phyloP scores from a whole-genome alignment of 2,113 vertebrate genomes.

The Caranx melampygus region DNA sequence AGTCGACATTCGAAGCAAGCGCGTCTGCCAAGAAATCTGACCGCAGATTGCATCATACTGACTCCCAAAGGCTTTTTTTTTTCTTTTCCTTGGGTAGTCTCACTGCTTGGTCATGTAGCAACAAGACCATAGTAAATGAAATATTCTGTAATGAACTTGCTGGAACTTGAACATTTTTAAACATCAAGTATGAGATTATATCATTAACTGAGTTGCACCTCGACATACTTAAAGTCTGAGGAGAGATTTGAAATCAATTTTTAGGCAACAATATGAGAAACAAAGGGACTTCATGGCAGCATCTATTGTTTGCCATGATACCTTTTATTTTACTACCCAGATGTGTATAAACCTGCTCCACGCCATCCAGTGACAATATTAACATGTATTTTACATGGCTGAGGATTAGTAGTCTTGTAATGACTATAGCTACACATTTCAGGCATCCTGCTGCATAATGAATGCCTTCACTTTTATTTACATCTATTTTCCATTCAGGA shows the following conservation, averaged over 20 bases:
- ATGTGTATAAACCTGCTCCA: no score
- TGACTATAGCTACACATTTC: not conserved
- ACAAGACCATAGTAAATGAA: slow-evolving; percentile 14
- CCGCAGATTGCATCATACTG: slow-evolving; percentile 10
- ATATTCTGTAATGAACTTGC: slow-evolving; percentile 12
- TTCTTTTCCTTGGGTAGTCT: not conserved
- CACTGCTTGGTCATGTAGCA: slow-evolving; percentile 7
- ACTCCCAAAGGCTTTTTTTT: not conserved
- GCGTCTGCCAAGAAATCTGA: not conserved
- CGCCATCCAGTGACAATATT: not conserved
- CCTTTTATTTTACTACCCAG: no score
- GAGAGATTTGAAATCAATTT: not conserved
- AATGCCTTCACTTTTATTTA: not conserved
- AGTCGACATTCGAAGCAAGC: not conserved
- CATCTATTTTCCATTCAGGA: not conserved
- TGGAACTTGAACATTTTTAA: not conserved
- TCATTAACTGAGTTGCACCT: not conserved
- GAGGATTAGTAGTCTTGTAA: not conserved
- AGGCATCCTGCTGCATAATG: not conserved
- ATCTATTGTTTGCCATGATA: not conserved
- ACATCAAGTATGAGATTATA: not conserved
- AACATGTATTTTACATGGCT: not conserved
- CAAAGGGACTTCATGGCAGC: not conserved
- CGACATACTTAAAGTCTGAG: not conserved
- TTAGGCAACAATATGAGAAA: not conserved